These are phyloP conservation scores for Platycercus adscitus DNA, from an alignment of 2,113 vertebrate genomes.

Conservation along the genomic window DNA sequence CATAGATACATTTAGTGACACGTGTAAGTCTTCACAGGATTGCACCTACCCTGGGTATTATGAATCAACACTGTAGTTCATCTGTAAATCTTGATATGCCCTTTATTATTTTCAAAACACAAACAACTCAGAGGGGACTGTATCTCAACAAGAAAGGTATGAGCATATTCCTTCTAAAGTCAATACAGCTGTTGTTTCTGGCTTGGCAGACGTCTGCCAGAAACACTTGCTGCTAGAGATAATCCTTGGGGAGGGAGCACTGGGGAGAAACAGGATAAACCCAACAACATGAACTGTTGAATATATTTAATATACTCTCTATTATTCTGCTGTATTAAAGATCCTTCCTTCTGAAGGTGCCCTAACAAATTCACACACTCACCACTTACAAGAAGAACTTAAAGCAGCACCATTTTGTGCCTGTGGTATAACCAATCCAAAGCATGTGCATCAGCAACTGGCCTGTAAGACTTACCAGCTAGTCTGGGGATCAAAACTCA, in stretches of 20 bases:
- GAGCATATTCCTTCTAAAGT: neutral
- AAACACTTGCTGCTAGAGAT: neutral
- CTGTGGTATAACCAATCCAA: neutral
- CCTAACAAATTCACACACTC: neutral
- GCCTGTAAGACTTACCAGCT: neutral
- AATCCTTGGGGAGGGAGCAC: neutral
- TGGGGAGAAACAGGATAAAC: neutral
- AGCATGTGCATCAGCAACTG: neutral
- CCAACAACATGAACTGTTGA: neutral
- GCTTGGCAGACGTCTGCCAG: neutral
- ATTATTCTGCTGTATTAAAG: neutral
- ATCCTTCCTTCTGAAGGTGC: neutral
- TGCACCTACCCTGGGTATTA: neutral
- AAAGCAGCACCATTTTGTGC: neutral
- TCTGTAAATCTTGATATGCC: neutral
- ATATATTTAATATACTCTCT: neutral
- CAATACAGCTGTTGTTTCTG: neutral
- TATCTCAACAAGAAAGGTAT: neutral
- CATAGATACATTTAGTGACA: neutral
- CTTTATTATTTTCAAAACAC: conserved; percentile 10
- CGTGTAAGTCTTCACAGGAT: neutral
- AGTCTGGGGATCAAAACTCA: neutral
- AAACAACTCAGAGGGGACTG: neutral
- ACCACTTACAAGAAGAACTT: neutral
- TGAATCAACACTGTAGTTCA: neutral